Evolutionary conservation across 1,140 invertebrate species (phyloP), one percentile per base, ranked within the genome.

Genomic region (Trichoplusia ni): DNA sequence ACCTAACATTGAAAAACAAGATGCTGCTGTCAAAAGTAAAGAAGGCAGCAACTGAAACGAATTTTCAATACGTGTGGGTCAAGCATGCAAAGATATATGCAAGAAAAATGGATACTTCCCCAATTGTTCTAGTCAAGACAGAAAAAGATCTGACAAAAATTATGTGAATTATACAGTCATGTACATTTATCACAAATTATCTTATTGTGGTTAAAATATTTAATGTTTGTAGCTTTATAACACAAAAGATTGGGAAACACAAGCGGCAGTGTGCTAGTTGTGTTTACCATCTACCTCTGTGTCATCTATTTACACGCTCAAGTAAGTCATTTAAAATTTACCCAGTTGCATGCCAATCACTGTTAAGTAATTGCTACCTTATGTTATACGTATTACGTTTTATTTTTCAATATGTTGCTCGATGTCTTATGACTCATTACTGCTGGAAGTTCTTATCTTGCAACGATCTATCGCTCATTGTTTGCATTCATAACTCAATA

Each of bases 31-130:
- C 46, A 1, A 59, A 67, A 37, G 27, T 38, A 7, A 67, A 67
- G 18, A 61, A 42, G 40, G 1, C 11, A 6, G 59, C 59, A 18
- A n/a, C 9, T 19, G 37, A 56, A 29, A 38, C 11, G 38, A 14
- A 53, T 42, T 67, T 60, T 60, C 56, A 54, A 38, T 67, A 67
- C 21, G 40, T 60, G 7, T 61, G 64, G 56, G 64, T 67, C 8
- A 66, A 66, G 35, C 53, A 66, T 14, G 11, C 42, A 2, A 65
- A 58, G 31, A 65, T 65, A 16, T 16, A 60, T 13, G 53, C 13
- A 14, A 49, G 63, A 38, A 65, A 59, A 62, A 37, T 35, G 9
- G 46, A 62, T 25, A 49, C 59, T 3, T 49, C 59, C 2, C 42
- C 29, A 16, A 7, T 6, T 4, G 18, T 23, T 2, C 18, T 23